Percentiles rank a stretch among this genome's conserved stretches.
These are phyloP conservation scores for Polypterus bichir DNA, from an alignment of 2,113 vertebrate genomes.

Conservation along the genomic window DNA sequence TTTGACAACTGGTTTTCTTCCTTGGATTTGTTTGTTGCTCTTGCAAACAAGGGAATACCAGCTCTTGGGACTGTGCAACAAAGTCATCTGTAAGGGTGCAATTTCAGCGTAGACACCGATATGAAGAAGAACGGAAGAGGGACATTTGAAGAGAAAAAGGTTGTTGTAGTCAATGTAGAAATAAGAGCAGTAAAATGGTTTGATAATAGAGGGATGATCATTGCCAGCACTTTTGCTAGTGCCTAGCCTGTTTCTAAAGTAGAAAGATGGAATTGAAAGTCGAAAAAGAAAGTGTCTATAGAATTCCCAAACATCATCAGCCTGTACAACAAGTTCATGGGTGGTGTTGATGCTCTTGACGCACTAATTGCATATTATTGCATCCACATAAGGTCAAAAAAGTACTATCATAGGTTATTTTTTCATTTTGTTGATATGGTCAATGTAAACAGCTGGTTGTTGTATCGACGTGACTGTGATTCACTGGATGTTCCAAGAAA, in stretches of 20 bases:
- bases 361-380: slow-evolving; percentile 13
- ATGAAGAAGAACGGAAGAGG: slow-evolving; percentile 17
- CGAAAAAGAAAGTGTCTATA: slow-evolving; percentile 9
- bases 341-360: slow-evolving; percentile 17
- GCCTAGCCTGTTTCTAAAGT: slow-evolving; percentile 13
- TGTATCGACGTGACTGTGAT: slow-evolving; percentile 17
- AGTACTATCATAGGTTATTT: slow-evolving; percentile 17
- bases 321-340: slow-evolving; percentile 16
- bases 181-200: slow-evolving; percentile 15
- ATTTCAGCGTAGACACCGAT: slow-evolving; percentile 14
- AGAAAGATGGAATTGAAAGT: slow-evolving; percentile 16
- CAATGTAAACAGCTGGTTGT: slow-evolving; percentile 14
- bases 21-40: slow-evolving; percentile 19
- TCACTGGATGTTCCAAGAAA: slow-evolving; percentile 11
- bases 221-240: slow-evolving; percentile 18
- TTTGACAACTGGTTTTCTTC: slow-evolving; percentile 18
- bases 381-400: slow-evolving; percentile 17
- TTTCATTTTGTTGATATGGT: slow-evolving; percentile 20
- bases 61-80: slow-evolving; percentile 15
- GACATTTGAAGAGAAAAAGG: slow-evolving; percentile 15
- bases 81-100: slow-evolving; percentile 13
- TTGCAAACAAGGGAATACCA: slow-evolving; percentile 18
- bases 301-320: neutral
- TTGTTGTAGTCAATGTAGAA: slow-evolving; percentile 14
- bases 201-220: slow-evolving; percentile 17